phyloP scores from a whole-genome alignment of 2,888 invertebrate species.

The Sericinus montela region DNA sequence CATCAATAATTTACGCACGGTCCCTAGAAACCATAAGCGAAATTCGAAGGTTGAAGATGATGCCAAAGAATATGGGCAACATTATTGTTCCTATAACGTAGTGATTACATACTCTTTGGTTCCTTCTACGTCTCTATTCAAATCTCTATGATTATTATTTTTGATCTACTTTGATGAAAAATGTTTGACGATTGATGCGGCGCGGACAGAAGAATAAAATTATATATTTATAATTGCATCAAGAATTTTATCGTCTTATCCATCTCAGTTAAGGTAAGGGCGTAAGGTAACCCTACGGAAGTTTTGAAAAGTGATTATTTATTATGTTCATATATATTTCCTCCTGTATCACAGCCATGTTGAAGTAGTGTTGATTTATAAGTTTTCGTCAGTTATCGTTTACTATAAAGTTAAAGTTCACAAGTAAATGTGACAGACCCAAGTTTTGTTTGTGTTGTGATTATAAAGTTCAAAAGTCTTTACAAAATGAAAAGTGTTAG shows the following conservation, averaged over 20 bases:
- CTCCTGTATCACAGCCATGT: slow-evolving; percentile 78
- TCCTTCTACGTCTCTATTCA: too few species aligned
- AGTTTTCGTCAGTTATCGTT: slow-evolving; percentile 73
- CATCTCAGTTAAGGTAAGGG: slow-evolving; percentile 78
- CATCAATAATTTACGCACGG: too few species aligned
- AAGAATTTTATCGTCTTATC: slow-evolving; percentile 70
- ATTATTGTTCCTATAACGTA: too few species aligned
- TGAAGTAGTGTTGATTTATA: slow-evolving; percentile 77
- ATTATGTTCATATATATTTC: slow-evolving; percentile 74
- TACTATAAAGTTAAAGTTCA: slow-evolving; percentile 64
- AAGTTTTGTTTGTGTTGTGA: slow-evolving; percentile 77
- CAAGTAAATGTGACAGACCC: slow-evolving; percentile 76
- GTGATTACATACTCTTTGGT: too few species aligned
- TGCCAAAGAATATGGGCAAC: too few species aligned
- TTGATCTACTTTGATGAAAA: slow-evolving; percentile 55
- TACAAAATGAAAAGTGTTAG: slow-evolving; percentile 76
- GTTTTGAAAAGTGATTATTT: slow-evolving; percentile 76
- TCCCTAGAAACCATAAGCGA: too few species aligned
- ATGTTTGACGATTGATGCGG: slow-evolving; percentile 61
- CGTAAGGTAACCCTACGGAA: slow-evolving; percentile 74
- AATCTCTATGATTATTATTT: slow-evolving; percentile 28
- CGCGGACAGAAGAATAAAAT: slow-evolving; percentile 61
- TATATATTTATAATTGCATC: slow-evolving; percentile 55
- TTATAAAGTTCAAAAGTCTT: slow-evolving; percentile 69
- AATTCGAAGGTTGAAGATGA: too few species aligned